Conservation (phyloP, 2,113 vertebrate species). For the Lepisosteus oculatus region DNA sequence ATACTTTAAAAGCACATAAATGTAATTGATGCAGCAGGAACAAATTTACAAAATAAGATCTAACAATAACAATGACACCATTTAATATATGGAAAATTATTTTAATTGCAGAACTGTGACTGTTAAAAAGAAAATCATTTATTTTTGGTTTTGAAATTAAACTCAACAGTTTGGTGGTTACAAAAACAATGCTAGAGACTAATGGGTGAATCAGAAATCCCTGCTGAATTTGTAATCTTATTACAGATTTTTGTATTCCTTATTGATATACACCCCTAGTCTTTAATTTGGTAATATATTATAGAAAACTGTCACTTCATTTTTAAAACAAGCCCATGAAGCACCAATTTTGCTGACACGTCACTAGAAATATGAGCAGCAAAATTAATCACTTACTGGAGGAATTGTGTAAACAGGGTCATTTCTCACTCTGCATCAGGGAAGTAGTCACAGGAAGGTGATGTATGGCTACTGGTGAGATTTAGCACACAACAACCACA, state of each 20-base stretch:
- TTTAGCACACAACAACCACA: constrained; percentile 35
- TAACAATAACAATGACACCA: too few species aligned
- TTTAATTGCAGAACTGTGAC: too few species aligned
- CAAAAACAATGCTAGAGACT: too few species aligned
- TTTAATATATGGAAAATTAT: too few species aligned
- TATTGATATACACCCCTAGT: constrained; percentile 54
- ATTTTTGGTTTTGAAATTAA: too few species aligned
- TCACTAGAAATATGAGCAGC: constrained; percentile 46
- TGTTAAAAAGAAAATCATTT: too few species aligned
- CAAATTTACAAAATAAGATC: too few species aligned
- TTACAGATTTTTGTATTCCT: constrained; percentile 39
- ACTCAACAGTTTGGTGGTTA: too few species aligned
- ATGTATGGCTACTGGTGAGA: constrained; percentile 37
- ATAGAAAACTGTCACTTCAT: constrained; percentile 51
- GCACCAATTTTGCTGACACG: constrained; percentile 51
- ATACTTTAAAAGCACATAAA: too few species aligned
- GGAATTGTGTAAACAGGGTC: constrained; percentile 37
- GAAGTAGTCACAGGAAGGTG: constrained; percentile 22
- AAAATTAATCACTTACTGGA: constrained; percentile 51
- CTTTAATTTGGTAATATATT: constrained; percentile 58
- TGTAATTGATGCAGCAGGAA: too few species aligned
- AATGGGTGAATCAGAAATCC: too few species aligned
- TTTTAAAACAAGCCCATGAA: constrained; percentile 54
- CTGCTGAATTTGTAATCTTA: constrained; percentile 18
- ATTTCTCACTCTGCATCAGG: constrained; percentile 33